Base-by-base conservation (phyloP, 2,113 vertebrate species). In the Pampusana beccarii region DNA sequence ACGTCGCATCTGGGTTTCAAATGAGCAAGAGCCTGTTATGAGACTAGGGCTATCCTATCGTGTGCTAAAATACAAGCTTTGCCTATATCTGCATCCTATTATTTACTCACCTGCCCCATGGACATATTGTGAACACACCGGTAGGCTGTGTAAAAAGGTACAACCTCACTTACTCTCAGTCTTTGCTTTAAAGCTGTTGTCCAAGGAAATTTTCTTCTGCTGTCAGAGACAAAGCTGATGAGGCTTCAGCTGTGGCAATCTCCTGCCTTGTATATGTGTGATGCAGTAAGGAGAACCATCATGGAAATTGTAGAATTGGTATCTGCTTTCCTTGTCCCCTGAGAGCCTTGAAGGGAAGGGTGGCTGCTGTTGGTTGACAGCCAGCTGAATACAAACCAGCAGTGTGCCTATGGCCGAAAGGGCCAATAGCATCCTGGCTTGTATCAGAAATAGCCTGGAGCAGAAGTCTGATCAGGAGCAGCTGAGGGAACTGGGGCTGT, bases 301-400 rank as follows among this genome's bases (percentile, higher is more conserved):
- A 61, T 0, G 0, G 51, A 61, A 84, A 66, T 4, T 8, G 10
- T 5, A 46, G 23, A 80, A 24, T 26, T 66, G 3, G 5, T 82
- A 21, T 51, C 19, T 40, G 25, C 4, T 9, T 19, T 69, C 7
- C 10, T 65, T 48, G 10, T n/a, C 26, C 9, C 11, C 31, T 34
- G 24, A 69, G 7, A 44, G 7, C 4, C 8, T 11, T 65, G 46
- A 85, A 74, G 11, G 13, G 10, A 81, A 1, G 6, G 6, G 29
- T 36, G 33, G 6, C 6, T 11, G 48, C 72, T 73, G 13, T 5
- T 78, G 17, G 17, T 9, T 44, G 44, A 44, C 44, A 44, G 44
- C 44, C 7, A 19, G 18, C 17, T 44, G 44, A 19, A 44, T 18
- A 18, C 9, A 9, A 44, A 18, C 17, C 44, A 44, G 44, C 44